Percentiles rank a stretch among this genome's conserved stretches.
phyloP scores from a whole-genome alignment of 2,888 invertebrate genomes.

The Protula sp. region DNA sequence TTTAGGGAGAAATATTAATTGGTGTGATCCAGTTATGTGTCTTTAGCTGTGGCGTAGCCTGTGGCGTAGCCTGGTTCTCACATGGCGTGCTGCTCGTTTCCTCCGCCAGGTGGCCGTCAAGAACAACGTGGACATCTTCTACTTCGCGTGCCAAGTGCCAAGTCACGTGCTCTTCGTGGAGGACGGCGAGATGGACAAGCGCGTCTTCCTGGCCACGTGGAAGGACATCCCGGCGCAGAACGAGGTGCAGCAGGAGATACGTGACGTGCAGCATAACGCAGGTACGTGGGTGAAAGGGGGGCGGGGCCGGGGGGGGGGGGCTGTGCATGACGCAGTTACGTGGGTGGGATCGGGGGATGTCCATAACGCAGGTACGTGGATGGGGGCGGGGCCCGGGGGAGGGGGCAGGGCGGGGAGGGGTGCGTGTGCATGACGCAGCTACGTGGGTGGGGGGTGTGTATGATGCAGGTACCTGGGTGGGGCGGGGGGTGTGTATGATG shows the following conservation, averaged over 20 bases:
- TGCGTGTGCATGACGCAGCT: no score
- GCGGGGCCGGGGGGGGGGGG: background rate
- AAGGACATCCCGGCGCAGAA: conserved; percentile 98
- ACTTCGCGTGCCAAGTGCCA: conserved; percentile 90
- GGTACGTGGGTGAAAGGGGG: conserved; percentile 33
- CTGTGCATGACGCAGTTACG: background rate
- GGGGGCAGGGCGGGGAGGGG: background rate
- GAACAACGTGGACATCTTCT: conserved; percentile 97
- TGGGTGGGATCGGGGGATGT: background rate
- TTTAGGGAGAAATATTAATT: no score
- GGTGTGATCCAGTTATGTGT: no score
- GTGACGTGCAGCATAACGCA: conserved; percentile 60
- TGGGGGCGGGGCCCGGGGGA: background rate
- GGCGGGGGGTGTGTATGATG: no score
- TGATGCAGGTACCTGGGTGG: no score
- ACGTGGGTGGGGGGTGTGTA: no score
- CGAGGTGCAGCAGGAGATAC: conserved; percentile 88
- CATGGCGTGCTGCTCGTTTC: no score
- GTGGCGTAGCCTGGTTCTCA: no score
- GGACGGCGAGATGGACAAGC: conserved; percentile 95
- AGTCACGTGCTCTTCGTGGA: conserved; percentile 89
- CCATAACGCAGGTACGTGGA: no score
- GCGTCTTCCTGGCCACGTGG: conserved; percentile 96
- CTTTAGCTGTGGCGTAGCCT: no score
- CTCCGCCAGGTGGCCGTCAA: conserved; percentile 81